Evolutionary conservation across 2,113 vertebrate genomes (phyloP).

Genomic region (Phyllopteryx taeniolatus): DNA sequence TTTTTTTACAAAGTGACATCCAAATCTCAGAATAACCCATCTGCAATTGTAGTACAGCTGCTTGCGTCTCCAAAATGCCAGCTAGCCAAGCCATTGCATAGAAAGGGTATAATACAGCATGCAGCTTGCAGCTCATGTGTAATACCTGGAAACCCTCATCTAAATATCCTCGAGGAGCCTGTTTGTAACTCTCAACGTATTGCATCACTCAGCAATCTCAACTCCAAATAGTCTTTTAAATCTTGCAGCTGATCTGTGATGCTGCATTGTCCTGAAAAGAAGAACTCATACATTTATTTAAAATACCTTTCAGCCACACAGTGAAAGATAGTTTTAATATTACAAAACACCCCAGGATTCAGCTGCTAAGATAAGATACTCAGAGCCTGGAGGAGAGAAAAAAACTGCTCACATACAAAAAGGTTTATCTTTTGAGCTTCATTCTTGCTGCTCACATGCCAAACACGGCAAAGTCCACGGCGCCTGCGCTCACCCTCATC

Average conservation of each 20-base stretch:
- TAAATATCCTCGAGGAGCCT: conserved; percentile 36
- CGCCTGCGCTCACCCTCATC: conserved; percentile 50
- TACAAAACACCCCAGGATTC: conserved; percentile 58
- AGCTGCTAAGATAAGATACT: conserved; percentile 51
- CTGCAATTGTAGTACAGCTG: conserved; percentile 25
- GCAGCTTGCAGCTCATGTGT: conserved; percentile 42
- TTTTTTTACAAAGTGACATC: conserved; percentile 60
- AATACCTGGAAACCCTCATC: conserved; percentile 47
- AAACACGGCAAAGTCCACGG: conserved; percentile 61
- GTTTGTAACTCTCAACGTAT: conserved; percentile 28
- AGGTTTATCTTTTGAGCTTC: conserved; percentile 59
- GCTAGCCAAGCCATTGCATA: conserved; percentile 16
- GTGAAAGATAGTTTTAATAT: conserved; percentile 68
- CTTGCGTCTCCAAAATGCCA: conserved; percentile 32
- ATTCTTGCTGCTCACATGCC: conserved; percentile 39
- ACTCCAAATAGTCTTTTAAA: conserved; percentile 46
- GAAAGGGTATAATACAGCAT: conserved; percentile 17
- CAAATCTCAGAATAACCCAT: conserved; percentile 59
- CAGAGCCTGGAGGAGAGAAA: conserved; percentile 22
- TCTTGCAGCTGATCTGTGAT: conserved; percentile 40
- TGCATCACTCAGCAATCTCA: conserved; percentile 48
- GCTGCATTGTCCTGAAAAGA: conserved; percentile 19
- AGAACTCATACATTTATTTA: conserved; percentile 59
- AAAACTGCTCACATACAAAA: conserved; percentile 32
- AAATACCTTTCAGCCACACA: conserved; percentile 54